A percentile compares a stretch with the other conserved stretches of the same genome.
Conservation (phyloP, 2,888 invertebrate genomes). For the Hoplodrina ambigua region DNA sequence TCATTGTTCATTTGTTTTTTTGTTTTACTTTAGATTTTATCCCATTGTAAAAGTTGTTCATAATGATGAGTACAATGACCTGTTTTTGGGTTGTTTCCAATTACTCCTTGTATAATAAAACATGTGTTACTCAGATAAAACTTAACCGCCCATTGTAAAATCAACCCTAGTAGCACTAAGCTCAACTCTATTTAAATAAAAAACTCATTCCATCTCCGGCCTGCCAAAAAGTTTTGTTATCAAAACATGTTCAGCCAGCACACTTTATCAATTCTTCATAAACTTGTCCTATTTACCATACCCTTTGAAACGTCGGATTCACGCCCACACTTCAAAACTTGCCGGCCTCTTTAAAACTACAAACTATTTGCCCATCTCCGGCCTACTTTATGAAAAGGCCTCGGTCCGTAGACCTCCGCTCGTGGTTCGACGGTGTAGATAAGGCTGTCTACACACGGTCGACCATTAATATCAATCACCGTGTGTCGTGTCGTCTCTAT, state of each 20-base stretch:
- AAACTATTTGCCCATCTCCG: conserved; percentile 69
- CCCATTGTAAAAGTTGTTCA: too few species aligned
- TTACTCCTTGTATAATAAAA: too few species aligned
- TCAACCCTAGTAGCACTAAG: neutral
- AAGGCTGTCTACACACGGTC: conserved; percentile 72
- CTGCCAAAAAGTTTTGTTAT: conserved; percentile 18
- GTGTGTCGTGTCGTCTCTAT: conserved; percentile 67
- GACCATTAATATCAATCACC: conserved; percentile 87
- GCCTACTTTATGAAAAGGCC: conserved; percentile 71
- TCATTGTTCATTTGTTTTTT: too few species aligned
- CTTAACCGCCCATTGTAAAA: neutral
- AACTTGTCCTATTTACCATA: conserved; percentile 45
- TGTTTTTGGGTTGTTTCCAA: too few species aligned
- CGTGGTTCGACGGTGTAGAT: conserved; percentile 79
- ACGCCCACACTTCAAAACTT: conserved; percentile 44
- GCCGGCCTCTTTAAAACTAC: conserved; percentile 60
- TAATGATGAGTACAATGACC: too few species aligned
- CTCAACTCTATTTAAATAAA: neutral
- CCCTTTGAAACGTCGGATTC: conserved; percentile 31
- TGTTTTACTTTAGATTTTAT: too few species aligned
- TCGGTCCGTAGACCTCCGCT: conserved; percentile 54
- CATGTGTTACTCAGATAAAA: too few species aligned
- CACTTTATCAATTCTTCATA: conserved; percentile 23
- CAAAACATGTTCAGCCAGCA: conserved; percentile 29
- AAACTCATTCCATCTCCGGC: neutral